Base-by-base conservation (phyloP, 2,797 vertebrate species). In the Lacerta viridis region DNA sequence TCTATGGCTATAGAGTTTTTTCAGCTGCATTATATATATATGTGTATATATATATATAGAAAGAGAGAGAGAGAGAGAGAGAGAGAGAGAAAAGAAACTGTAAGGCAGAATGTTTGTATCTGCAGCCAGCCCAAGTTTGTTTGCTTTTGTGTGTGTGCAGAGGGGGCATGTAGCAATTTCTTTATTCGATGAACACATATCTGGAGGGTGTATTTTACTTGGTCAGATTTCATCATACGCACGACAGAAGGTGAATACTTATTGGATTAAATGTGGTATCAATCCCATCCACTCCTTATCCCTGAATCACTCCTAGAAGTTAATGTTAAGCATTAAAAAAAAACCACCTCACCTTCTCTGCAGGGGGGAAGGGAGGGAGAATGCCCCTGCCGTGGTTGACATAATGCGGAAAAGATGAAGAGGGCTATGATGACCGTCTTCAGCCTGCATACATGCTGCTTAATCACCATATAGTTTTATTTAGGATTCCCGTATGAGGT, bases 1-100 rank as follows among this genome's bases (percentile, higher is more conserved):
- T 84, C 39, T 80, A 85, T 79, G 85, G 18, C 41, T 89, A 92
- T 61, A 90, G 88, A 17, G 80, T 90, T 87, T 86, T 86, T 94
- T 91, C 92, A 87, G 69, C 33, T 91, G 90, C 86, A 64, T 15
- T 13, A 50, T 50, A 50, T 46, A 46, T 46, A 46, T 46, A 46
- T 55, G 4, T 55, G 15, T 55, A 55, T 33, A 33, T 33, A 33
- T 33, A 33, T 33, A n/a, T n/a, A n/a, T n/a, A n/a, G 1, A 50
- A 3, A 55, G 39, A 41, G 39, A 41, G 39, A 5, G 39, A 41
- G 41, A 1, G 41, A 43, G 41, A 43, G 41, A 7, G 92, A 90
- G 90, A 94, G 92, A 88, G 90, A 94, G 93, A 94, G 94, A 90
- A 84, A 68, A 92, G 90, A 74, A 93, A 93, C 84, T 89, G 86